These are phyloP conservation scores for Neodiprion fabricii DNA, from an alignment of 1,140 invertebrate genomes.

Conservation along the genomic window DNA sequence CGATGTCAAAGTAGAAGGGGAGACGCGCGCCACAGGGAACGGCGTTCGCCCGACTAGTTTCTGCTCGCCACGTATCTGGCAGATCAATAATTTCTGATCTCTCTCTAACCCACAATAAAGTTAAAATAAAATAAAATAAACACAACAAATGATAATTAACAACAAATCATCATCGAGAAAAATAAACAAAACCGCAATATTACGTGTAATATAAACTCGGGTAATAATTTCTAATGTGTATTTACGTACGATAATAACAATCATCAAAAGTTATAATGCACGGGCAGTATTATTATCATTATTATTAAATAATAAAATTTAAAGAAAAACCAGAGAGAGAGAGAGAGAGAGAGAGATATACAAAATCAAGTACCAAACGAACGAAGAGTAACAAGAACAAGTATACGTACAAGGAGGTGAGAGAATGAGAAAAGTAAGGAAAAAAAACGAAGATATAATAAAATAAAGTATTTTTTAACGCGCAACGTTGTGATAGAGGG, in stretches of 20 bases:
- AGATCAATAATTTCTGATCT: conserved; percentile 55
- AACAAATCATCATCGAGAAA: neutral
- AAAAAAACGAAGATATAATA: too few relatives aligned
- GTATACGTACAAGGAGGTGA: too few relatives aligned
- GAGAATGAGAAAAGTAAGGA: too few relatives aligned
- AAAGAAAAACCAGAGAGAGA: too few relatives aligned
- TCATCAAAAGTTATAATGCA: neutral
- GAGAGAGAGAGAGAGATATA: too few relatives aligned
- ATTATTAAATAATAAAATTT: too few relatives aligned
- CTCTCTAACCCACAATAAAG: conserved; percentile 18
- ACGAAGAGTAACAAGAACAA: too few relatives aligned
- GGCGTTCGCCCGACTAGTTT: conserved; percentile 44
- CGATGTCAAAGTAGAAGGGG: conserved; percentile 40
- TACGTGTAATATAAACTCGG: neutral
- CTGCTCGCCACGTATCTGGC: conserved; percentile 37
- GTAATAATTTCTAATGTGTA: neutral
- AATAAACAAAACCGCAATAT: neutral
- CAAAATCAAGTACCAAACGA: too few relatives aligned
- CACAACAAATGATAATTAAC: neutral
- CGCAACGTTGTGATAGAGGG: neutral
- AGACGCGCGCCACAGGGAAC: conserved; percentile 55
- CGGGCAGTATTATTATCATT: too few relatives aligned
- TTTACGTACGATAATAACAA: neutral
- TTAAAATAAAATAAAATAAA: neutral
- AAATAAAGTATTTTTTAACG: too few relatives aligned